Evolutionary conservation across 1,140 invertebrate genomes (phyloP).

Genomic region (Arion vulgaris): DNA sequence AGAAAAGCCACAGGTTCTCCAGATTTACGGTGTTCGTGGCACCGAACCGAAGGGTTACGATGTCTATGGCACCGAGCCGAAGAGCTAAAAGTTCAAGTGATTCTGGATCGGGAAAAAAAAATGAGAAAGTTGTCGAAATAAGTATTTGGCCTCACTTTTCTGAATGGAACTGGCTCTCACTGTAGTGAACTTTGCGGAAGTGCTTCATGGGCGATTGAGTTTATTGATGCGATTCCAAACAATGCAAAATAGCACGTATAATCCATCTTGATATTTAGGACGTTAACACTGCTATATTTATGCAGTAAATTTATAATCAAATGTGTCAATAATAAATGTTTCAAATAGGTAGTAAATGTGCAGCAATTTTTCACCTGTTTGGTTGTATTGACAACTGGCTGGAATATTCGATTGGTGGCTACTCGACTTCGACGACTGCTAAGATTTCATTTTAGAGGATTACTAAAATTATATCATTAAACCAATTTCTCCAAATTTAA

Average conservation of each 20-base stretch:
- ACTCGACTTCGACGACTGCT: neutral
- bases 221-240: neutral
- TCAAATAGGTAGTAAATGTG: neutral
- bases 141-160: neutral
- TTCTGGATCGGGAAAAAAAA: too few relatives aligned
- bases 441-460: neutral
- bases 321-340: too few relatives aligned
- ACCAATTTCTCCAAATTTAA: neutral
- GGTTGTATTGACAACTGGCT: neutral
- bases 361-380: neutral
- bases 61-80: too few relatives aligned
- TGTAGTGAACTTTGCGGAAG: slow-evolving; percentile 12
- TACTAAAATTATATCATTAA: neutral
- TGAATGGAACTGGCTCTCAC: neutral
- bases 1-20: too few relatives aligned
- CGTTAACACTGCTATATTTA: neutral
- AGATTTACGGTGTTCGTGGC: too few relatives aligned
- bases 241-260: neutral
- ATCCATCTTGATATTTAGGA: neutral
- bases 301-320: neutral
- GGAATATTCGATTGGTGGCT: neutral
- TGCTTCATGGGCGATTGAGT: slow-evolving; percentile 15
- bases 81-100: too few relatives aligned
- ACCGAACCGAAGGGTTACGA: too few relatives aligned
- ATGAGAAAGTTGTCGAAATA: too few relatives aligned